Conservation (phyloP, 2,888 invertebrate genomes). For the Neoscelio sp. region DNA sequence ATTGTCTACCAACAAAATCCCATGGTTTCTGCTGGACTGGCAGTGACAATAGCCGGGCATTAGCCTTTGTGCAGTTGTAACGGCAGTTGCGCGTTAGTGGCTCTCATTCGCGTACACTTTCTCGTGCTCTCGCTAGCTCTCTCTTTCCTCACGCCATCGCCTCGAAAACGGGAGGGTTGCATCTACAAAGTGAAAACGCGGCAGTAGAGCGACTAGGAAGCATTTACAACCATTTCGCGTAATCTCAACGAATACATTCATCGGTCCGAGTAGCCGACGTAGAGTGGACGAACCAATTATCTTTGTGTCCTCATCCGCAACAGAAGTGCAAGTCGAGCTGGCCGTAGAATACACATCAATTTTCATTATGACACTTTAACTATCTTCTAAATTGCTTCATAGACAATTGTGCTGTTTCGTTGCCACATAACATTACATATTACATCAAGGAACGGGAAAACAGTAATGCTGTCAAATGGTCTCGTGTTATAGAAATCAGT, state of each 20-base stretch:
- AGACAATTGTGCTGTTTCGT: constrained; percentile 21
- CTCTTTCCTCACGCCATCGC: constrained; percentile 62
- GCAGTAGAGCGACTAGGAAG: constrained; percentile 61
- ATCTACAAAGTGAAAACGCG: constrained; percentile 63
- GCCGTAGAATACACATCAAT: constrained; percentile 53
- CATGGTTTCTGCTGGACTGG: constrained; percentile 79
- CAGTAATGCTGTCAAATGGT: too few species aligned
- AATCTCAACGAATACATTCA: constrained; percentile 82
- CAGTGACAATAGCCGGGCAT: constrained; percentile 82
- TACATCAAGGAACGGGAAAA: too few species aligned
- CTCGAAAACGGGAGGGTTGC: constrained; percentile 63
- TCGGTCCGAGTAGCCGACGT: constrained; percentile 72
- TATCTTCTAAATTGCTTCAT: constrained; percentile 17
- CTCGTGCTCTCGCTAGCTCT: constrained; percentile 59
- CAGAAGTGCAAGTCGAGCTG: constrained; percentile 54
- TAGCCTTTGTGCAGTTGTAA: constrained; percentile 83
- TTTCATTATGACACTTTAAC: constrained; percentile 51
- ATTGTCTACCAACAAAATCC: constrained; percentile 74
- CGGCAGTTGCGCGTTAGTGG: constrained; percentile 82
- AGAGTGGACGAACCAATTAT: constrained; percentile 79
- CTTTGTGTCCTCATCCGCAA: constrained; percentile 68
- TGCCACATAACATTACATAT: too few species aligned
- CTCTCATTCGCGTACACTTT: constrained; percentile 67
- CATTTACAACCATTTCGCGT: constrained; percentile 82
- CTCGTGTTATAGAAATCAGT: too few species aligned